Percentiles rank a stretch among this genome's conserved stretches.
phyloP scores from a whole-genome alignment of 2,797 vertebrate genomes.

The Hylomyscus alleni region DNA sequence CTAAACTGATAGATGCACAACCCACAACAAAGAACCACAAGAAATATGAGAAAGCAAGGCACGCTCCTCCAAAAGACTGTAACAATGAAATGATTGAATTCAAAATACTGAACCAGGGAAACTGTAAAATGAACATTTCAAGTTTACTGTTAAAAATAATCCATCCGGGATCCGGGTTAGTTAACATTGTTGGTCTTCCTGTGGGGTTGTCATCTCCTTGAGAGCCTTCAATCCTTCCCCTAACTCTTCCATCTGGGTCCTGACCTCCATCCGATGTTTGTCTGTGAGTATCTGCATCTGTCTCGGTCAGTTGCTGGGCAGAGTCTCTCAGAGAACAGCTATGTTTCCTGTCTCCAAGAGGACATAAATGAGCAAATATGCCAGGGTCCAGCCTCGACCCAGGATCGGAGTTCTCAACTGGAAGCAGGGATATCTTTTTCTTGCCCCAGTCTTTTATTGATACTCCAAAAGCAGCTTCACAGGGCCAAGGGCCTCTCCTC shows the following conservation, averaged over 20 bases:
- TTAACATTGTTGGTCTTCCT: not conserved
- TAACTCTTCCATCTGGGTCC: no score
- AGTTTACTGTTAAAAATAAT: not conserved
- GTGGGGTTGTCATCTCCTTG: not conserved
- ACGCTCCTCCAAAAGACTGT: not conserved
- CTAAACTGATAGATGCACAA: not conserved
- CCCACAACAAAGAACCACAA: not conserved
- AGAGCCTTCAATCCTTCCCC: not conserved
- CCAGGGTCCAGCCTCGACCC: no score
- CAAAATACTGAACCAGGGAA: not conserved
- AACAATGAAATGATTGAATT: not conserved
- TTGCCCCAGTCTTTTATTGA: no score
- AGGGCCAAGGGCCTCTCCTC: no score
- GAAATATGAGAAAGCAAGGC: not conserved
- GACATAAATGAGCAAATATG: not conserved
- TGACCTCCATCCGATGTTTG: no score
- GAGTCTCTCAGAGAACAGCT: no score
- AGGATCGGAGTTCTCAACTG: no score
- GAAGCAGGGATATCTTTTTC: no score
- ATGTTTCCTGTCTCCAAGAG: no score
- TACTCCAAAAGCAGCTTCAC: no score
- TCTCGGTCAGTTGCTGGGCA: no score
- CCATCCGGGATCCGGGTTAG: not conserved
- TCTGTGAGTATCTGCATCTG: no score
- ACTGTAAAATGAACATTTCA: not conserved